A percentile compares a stretch with the other conserved stretches of the same genome.
Conservation (phyloP, 1,140 invertebrate species). For the Uloborus diversus region DNA sequence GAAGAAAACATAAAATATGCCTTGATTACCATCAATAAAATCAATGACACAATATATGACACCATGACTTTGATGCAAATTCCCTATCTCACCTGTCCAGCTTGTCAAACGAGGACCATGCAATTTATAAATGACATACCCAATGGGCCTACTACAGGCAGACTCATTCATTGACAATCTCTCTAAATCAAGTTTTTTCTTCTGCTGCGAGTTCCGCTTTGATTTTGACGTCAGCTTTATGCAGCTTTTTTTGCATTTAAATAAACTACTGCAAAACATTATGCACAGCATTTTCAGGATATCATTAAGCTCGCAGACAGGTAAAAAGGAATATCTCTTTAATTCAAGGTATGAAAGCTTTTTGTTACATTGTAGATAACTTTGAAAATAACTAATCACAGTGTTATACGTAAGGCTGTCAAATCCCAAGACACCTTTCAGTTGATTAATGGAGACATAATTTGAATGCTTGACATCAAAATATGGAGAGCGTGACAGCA, state of each 20-base stretch:
- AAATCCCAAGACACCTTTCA: neutral
- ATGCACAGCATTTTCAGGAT: neutral
- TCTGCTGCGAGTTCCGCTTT: neutral
- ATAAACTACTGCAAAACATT: neutral
- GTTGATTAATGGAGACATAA: neutral
- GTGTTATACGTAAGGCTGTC: neutral
- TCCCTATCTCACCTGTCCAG: conserved; percentile 10
- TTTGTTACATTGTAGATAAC: conserved; percentile 4
- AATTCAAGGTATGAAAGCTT: neutral
- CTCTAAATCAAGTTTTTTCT: neutral
- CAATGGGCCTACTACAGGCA: neutral
- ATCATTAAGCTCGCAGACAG: neutral
- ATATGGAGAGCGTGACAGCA: neutral
- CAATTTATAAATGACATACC: neutral
- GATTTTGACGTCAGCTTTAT: neutral
- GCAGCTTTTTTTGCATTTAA: neutral
- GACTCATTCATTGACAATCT: neutral
- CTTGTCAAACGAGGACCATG: neutral
- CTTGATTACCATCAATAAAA: neutral
- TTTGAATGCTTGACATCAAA: neutral
- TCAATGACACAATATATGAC: neutral
- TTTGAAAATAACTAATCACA: conserved; percentile 9
- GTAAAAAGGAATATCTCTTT: neutral
- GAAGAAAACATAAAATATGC: conserved; percentile 3
- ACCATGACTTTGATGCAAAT: neutral